phyloP scores from a whole-genome alignment of 1,140 invertebrate genomes.

The Aporrectodea caliginosa region DNA sequence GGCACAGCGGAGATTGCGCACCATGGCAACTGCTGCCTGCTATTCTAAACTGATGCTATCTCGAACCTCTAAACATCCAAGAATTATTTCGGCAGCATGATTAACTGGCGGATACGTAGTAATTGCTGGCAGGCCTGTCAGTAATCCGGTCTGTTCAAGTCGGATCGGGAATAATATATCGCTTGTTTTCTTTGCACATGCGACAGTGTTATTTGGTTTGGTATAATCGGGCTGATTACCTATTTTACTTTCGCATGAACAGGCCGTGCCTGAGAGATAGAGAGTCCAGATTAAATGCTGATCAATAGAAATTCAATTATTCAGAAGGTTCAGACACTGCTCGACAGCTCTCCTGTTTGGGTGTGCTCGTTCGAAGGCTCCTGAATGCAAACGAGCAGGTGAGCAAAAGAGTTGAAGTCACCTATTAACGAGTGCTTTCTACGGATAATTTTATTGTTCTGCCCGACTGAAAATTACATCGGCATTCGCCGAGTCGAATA shows the following conservation, averaged over 20 bases:
- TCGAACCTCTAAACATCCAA: background rate
- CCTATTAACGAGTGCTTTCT: no score
- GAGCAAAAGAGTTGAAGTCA: no score
- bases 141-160: background rate
- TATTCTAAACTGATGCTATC: background rate
- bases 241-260: background rate
- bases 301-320: no score
- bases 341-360: no score
- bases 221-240: background rate
- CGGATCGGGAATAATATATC: background rate
- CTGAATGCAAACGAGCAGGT: no score
- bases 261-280: no score
- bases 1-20: background rate
- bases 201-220: background rate
- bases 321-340: no score
- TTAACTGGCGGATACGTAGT: background rate
- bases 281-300: no score
- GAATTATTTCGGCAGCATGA: background rate
- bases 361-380: no score
- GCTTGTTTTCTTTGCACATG: background rate
- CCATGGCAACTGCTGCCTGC: background rate
- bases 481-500: no score
- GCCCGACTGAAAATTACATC: no score
- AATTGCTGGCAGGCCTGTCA: background rate
- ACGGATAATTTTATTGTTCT: no score